Conservation (phyloP, 1,140 invertebrate species). For the Steinernema khuongi region DNA sequence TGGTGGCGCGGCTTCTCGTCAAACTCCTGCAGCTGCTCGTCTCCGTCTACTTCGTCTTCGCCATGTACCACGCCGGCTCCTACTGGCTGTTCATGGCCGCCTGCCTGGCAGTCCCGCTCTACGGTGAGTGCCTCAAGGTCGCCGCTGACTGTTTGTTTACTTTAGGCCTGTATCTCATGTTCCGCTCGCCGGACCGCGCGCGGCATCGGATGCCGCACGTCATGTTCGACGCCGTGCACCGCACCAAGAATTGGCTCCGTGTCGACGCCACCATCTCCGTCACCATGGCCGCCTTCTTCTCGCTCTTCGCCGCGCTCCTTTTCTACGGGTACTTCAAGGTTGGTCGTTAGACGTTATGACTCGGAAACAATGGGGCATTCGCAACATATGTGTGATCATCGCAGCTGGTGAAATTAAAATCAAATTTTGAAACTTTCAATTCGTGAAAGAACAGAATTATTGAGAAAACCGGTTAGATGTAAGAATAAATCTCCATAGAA, state of each 20-base stretch:
- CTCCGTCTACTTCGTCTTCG: not conserved
- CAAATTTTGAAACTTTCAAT: no score
- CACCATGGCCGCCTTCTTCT: not conserved
- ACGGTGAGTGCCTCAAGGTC: slow-evolving; percentile 2
- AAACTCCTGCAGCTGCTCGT: not conserved
- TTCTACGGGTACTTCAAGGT: slow-evolving; percentile 7
- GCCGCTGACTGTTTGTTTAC: not conserved
- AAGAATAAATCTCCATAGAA: no score
- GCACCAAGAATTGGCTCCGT: not conserved
- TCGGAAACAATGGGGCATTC: no score
- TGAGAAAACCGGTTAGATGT: no score
- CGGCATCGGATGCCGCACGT: slow-evolving; percentile 8
- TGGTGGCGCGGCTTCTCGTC: not conserved
- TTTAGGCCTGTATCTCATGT: slow-evolving; percentile 7
- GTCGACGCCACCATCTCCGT: not conserved
- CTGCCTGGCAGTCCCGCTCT: not conserved
- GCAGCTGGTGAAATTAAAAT: no score
- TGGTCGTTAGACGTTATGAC: not conserved
- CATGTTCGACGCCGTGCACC: not conserved
- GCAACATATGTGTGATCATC: no score
- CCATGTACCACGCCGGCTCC: slow-evolving; percentile 15
- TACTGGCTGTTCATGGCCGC: slow-evolving; percentile 4
- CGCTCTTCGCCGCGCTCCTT: not conserved
- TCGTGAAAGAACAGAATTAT: no score
- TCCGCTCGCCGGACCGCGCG: not conserved